Conservation (phyloP, 2,113 vertebrate genomes). For the Amphilophus citrinellus region DNA sequence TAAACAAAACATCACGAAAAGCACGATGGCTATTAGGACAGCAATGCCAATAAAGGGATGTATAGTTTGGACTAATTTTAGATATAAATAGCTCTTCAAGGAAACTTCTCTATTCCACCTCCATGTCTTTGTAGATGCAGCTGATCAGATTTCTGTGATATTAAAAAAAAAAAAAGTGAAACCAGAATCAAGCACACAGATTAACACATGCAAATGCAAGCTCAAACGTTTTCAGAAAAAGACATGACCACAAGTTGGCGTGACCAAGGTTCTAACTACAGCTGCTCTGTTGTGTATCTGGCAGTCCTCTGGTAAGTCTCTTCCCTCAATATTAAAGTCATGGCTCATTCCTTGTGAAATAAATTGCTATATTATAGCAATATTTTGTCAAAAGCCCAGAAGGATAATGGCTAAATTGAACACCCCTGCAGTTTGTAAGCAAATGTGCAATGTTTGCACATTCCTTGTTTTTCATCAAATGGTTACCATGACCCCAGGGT, state of each 20-base stretch:
- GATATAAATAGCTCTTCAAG: slow-evolving; percentile 52
- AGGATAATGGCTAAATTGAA: slow-evolving; percentile 58
- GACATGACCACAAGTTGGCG: slow-evolving; percentile 1
- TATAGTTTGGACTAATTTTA: slow-evolving; percentile 51
- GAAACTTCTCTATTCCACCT: slow-evolving; percentile 48
- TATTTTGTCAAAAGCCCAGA: slow-evolving; percentile 54
- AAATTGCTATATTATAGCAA: slow-evolving; percentile 57
- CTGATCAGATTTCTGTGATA: slow-evolving; percentile 63
- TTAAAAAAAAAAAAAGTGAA: slow-evolving; percentile 35
- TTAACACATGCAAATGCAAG: neutral
- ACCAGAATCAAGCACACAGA: slow-evolving; percentile 10
- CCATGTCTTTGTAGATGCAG: slow-evolving; percentile 26
- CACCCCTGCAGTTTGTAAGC: slow-evolving; percentile 51
- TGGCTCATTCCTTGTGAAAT: slow-evolving; percentile 63
- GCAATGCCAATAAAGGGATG: slow-evolving; percentile 23
- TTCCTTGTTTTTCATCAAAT: slow-evolving; percentile 52
- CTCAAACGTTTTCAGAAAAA: slow-evolving; percentile 20
- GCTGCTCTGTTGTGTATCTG: neutral
- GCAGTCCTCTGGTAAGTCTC: slow-evolving; percentile 2
- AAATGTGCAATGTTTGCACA: slow-evolving; percentile 64
- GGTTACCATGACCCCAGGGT: slow-evolving; percentile 37
- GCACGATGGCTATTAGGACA: slow-evolving; percentile 28
- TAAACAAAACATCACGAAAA: neutral
- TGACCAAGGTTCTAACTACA: neutral
- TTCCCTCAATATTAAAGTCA: slow-evolving; percentile 55